A percentile compares a stretch with the other conserved stretches of the same genome.
Evolutionary conservation across 1,140 invertebrate genomes (phyloP).

Genomic region (Drosophila parvula): DNA sequence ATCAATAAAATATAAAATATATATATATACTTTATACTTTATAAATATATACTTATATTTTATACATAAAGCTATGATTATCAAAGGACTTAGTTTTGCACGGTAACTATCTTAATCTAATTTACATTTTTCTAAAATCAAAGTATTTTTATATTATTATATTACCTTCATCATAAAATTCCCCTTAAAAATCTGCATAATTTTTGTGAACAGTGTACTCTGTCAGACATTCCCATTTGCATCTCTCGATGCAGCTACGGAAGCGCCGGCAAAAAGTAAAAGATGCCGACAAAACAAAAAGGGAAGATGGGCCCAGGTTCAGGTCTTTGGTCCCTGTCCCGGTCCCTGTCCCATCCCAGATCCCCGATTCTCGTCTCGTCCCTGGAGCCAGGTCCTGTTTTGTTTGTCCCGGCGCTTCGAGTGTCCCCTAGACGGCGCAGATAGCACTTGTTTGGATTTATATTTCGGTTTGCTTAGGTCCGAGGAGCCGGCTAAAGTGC

Average conservation of each 20-base stretch:
- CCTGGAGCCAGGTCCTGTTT: constrained; percentile 44
- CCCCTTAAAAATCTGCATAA: no score
- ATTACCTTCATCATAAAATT: no score
- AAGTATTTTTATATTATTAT: not conserved
- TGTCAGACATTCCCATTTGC: constrained; percentile 60
- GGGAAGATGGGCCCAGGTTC: constrained; percentile 38
- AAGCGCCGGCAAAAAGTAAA: constrained; percentile 74
- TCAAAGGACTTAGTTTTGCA: no score
- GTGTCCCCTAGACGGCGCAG: constrained; percentile 59
- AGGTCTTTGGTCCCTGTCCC: constrained; percentile 36
- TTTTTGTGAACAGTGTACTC: not conserved
- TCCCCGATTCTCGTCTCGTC: constrained; percentile 7
- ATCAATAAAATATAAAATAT: no score
- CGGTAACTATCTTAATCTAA: no score
- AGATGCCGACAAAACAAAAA: constrained; percentile 64
- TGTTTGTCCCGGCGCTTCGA: constrained; percentile 79
- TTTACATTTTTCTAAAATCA: no score
- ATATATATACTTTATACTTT: no score
- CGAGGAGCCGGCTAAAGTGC: constrained; percentile 60
- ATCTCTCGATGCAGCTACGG: constrained; percentile 72
- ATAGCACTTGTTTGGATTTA: constrained; percentile 77
- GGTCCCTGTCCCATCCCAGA: constrained; percentile 4
- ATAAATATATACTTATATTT: no score
- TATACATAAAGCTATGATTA: no score
- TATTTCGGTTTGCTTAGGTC: constrained; percentile 74